Conservation (phyloP, 2,888 invertebrate species). For the Resseliella maxima region DNA sequence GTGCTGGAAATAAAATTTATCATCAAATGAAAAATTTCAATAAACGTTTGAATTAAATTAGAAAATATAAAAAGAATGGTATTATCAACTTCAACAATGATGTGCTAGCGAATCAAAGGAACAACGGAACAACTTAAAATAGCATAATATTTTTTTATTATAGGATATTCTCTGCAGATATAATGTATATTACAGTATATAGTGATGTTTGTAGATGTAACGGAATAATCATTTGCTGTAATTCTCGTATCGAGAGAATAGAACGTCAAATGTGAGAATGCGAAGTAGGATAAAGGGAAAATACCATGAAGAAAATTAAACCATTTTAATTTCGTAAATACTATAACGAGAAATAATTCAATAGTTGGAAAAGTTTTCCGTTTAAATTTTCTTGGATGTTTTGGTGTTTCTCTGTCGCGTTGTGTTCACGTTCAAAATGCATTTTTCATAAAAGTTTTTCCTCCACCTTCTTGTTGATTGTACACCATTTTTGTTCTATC, state of each 20-base stretch:
- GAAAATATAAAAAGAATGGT: background rate
- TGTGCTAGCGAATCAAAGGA: background rate
- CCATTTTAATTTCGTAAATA: conserved; percentile 43
- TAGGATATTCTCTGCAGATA: no score
- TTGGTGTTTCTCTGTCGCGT: background rate
- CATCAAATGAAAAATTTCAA: background rate
- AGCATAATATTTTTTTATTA: background rate
- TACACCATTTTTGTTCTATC: background rate
- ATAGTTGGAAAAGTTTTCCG: conserved; percentile 37
- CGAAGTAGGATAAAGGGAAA: background rate
- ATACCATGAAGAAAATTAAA: background rate
- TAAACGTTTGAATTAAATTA: background rate
- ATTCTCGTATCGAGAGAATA: no score
- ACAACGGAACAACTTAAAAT: background rate
- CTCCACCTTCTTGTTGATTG: background rate
- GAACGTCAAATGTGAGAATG: background rate
- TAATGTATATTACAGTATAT: no score
- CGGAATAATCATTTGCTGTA: background rate
- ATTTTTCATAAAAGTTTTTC: background rate
- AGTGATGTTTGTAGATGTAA: no score
- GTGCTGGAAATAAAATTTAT: no score
- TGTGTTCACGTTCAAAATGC: background rate
- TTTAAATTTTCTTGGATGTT: background rate
- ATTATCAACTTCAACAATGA: background rate
- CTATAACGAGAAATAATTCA: conserved; percentile 43